phyloP scores from a whole-genome alignment of 1,140 invertebrate genomes.

The Pemphigus obesinymphae region DNA sequence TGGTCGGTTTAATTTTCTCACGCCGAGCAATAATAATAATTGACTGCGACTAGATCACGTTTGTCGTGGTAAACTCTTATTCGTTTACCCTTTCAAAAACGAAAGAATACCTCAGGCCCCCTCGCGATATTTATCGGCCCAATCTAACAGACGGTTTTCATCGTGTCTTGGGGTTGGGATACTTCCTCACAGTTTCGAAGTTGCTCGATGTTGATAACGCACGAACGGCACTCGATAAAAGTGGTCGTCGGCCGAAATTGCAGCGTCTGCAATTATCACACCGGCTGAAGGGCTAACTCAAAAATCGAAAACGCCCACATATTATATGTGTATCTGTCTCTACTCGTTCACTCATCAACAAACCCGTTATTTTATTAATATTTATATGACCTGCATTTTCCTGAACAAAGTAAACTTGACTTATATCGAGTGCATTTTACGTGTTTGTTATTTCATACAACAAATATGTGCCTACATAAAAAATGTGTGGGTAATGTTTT shows the following conservation, averaged over 20 bases:
- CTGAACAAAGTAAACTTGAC: not conserved
- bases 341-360: not conserved
- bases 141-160: not conserved
- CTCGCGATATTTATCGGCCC: not conserved
- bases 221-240: conserved; percentile 21
- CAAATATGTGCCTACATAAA: no score
- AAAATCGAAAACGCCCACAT: not conserved
- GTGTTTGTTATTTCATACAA: no score
- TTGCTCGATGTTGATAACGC: conserved; percentile 24
- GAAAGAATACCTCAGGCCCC: not conserved
- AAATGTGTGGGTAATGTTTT: no score
- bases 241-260: not conserved
- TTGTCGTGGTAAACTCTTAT: not conserved
- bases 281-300: not conserved
- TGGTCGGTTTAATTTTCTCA: not conserved
- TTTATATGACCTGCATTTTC: not conserved
- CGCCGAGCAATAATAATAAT: not conserved
- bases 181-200: not conserved
- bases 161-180: not conserved
- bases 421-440: not conserved
- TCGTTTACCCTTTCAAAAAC: not conserved
- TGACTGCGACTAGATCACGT: not conserved
- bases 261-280: not conserved
- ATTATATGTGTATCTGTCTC: not conserved
- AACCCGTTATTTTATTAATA: not conserved